Evolutionary conservation across 2,797 vertebrate species (phyloP), one percentile per base, ranked within the genome.

Genomic region (Xenopus petersii): DNA sequence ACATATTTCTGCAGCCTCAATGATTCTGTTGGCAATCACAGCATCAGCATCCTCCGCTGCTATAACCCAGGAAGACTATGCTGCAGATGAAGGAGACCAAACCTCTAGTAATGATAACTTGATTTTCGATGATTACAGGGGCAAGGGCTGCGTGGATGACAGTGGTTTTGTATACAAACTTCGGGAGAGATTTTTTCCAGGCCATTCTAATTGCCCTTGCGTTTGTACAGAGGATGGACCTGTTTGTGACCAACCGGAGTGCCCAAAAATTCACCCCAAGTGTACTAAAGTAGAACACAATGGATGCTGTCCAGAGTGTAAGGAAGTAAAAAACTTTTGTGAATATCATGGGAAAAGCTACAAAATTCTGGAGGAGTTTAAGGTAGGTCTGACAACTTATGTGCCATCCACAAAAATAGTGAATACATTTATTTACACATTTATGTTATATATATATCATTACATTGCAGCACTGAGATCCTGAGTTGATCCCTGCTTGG

Each of bases 261-360:
- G 98, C 84, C 98, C 98, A 51, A 95, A 95, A 91, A 96, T 99
- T 84, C 97, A 98, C 90, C 97, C 98, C 61, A 98, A 98, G 90
- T 99, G 98, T 90, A 98, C 96, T 83, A 99, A 99, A 91, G 97
- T 99, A 89, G 97, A 98, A 85, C 95, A 99, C 88, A 99, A 99
- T 80, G 98, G 98, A 84, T 99, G 98, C 87, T 99, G 98, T 85
- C 96, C 98, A 0, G 97, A 99, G 85, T 99, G 98, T 93, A 99
- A 99, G 85, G 97, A 99, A 91, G 95, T 98, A 84, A 98, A 95
- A 90, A 98, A 98, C 93, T 98, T 98, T 92, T 99, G 98, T 92
- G 98, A 99, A 92, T 98, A 99, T 85, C 93, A 94, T 80, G 95
- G 94, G 82, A 98, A 98, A 92, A 98, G 91, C 69, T 98, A 99